Evolutionary conservation across 2,888 invertebrate genomes (phyloP), one percentile per base, ranked within the genome.

Genomic region (Gisinianus flammeolus): DNA sequence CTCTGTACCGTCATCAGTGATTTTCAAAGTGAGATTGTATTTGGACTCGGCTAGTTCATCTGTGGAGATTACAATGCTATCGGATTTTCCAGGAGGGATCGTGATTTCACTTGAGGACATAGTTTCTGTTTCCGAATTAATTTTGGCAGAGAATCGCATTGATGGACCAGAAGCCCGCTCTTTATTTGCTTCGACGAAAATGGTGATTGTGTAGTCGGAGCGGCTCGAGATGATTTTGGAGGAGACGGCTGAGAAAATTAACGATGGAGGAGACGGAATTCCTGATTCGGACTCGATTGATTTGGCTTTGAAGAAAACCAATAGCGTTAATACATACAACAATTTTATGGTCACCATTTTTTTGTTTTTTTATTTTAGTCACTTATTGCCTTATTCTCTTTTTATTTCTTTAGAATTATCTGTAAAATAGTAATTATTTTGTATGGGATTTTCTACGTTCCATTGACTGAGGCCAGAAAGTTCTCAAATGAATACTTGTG

Each of bases 1-100:
- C 44, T 24, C 33, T 33, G 64, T 44, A 44, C 44, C 91, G 62
- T 89, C 88, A 87, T 95, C 95, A 79, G 90, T 89, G 30, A 93
- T 67, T 67, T 30, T 67, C 8, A 67, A n/a, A 16, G 67, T 67
- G 12, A 79, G 54, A 54, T 79, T 79, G 58, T 79, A 79, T 2
- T 12, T 30, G 19, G 74, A 35, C 6, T 73, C 74, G 3, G 24
- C 8, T 5, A 79, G 67, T 1, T 73, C 71, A 19, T 64, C 54
- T 1, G 71, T 54, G 0, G 26, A 0, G 16, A 79, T n/a, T 26
- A 24, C 30, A 12, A 67, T 67, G 2, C 22, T 0, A 10, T 30
- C 52, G 6, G 24, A 10, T 28, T 64, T 28, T 1, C 67, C 68
- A 3, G 56, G 72, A 4, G 44, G 1, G 2, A 73, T 19, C 1